Percentiles rank a stretch among this genome's conserved stretches.
phyloP scores from a whole-genome alignment of 2,888 invertebrate species.

The Diarsia mendica region DNA sequence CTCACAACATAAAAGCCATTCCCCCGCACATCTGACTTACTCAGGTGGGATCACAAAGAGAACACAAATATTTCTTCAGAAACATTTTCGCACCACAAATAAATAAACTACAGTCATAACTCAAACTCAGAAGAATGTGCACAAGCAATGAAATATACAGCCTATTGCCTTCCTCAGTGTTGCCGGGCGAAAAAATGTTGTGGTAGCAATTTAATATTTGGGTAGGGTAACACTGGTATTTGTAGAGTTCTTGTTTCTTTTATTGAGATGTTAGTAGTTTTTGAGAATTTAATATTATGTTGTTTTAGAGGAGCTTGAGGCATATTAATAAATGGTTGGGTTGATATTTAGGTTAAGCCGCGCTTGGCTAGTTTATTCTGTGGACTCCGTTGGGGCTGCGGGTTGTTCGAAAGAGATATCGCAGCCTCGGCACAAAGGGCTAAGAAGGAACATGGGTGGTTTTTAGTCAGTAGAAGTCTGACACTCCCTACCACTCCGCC shows the following conservation, averaged over 20 bases:
- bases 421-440: no score
- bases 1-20: constrained; percentile 15
- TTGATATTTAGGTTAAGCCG: no score
- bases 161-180: constrained; percentile 39
- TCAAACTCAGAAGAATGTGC: constrained; percentile 50
- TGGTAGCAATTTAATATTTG: constrained; percentile 18
- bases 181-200: constrained; percentile 36
- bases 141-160: constrained; percentile 50
- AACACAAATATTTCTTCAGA: constrained; percentile 58
- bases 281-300: not conserved
- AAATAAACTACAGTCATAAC: constrained; percentile 61
- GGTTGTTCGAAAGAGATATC: no score
- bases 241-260: not conserved
- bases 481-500: no score
- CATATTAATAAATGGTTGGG: not conserved
- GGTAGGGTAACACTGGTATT: constrained; percentile 24
- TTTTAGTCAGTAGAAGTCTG: no score
- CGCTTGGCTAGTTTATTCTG: no score
- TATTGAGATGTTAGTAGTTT: not conserved
- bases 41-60: constrained; percentile 37
- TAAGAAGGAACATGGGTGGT: no score
- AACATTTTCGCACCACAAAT: constrained; percentile 51
- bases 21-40: constrained; percentile 32
- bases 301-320: not conserved
- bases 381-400: no score